Evolutionary conservation across 1,140 invertebrate genomes (phyloP).

Genomic region (Myzus persicae): DNA sequence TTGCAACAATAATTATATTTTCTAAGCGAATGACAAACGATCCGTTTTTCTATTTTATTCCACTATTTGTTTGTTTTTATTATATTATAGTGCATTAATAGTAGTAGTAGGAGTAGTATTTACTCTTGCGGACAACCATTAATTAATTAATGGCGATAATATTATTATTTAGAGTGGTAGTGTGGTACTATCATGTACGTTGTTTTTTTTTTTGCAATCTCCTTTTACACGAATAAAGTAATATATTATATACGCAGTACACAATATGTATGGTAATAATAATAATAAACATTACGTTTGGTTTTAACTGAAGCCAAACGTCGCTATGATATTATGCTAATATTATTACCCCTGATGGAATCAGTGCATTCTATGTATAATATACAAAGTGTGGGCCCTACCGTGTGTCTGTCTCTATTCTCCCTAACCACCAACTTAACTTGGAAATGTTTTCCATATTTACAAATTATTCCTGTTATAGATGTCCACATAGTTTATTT

Average conservation of each 20-base stretch:
- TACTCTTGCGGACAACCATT: background rate
- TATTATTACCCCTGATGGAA: background rate
- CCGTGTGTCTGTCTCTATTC: no score
- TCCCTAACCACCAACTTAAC: no score
- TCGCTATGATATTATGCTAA: slow-evolving; percentile 2
- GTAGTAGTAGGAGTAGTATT: background rate
- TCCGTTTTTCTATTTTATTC: background rate
- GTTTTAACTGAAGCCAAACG: background rate
- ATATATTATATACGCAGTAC: background rate
- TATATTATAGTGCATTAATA: no score
- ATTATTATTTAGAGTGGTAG: background rate
- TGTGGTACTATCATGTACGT: background rate
- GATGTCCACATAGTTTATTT: no score
- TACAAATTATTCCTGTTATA: no score
- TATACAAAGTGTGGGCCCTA: no score
- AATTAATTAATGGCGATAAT: background rate
- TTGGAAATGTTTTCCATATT: no score
- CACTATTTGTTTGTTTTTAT: background rate
- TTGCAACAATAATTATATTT: background rate
- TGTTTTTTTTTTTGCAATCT: background rate
- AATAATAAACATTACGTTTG: background rate
- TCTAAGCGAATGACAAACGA: background rate
- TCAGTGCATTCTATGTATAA: background rate
- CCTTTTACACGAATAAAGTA: background rate
- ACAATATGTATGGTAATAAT: background rate